Evolutionary conservation across 2,797 vertebrate species (phyloP).

Genomic region (Pitangus sulphuratus): DNA sequence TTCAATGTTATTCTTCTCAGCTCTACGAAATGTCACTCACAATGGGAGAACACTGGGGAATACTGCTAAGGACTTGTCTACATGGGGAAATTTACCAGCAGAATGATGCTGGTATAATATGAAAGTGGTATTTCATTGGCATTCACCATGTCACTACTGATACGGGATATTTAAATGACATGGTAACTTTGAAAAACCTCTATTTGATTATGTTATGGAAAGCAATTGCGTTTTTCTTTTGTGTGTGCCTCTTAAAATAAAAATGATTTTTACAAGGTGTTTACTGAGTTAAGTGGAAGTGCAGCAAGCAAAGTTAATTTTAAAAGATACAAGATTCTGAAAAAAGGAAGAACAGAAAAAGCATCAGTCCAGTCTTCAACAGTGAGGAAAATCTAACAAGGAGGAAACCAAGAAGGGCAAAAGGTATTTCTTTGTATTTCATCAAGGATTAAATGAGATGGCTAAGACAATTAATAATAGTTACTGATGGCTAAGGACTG

Average conservation of each 20-base stretch:
- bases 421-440: not conserved
- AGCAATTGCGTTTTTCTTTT: slow-evolving; percentile 41
- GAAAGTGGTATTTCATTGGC: slow-evolving; percentile 31
- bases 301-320: slow-evolving; percentile 15
- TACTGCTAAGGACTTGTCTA: slow-evolving; percentile 25
- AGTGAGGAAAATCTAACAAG: not conserved
- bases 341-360: not conserved
- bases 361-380: not conserved
- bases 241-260: slow-evolving; percentile 34
- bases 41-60: slow-evolving; percentile 41
- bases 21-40: slow-evolving; percentile 47
- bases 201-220: slow-evolving; percentile 8
- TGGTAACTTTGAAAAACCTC: slow-evolving; percentile 53
- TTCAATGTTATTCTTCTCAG: slow-evolving; percentile 51
- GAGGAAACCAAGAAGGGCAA: not conserved
- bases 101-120: slow-evolving; percentile 8
- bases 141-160: slow-evolving; percentile 49
- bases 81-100: slow-evolving; percentile 3
- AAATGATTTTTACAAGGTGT: slow-evolving; percentile 24
- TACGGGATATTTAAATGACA: slow-evolving; percentile 14
- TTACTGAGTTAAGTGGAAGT: slow-evolving; percentile 27
- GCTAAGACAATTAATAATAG: not conserved
- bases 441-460: not conserved
- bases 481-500: not conserved
- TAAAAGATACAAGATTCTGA: not conserved